Evolutionary conservation across 92 coral and sea anemone species (phyloP), one percentile per base, ranked within the genome.

Genomic region (Palythoa grandis): DNA sequence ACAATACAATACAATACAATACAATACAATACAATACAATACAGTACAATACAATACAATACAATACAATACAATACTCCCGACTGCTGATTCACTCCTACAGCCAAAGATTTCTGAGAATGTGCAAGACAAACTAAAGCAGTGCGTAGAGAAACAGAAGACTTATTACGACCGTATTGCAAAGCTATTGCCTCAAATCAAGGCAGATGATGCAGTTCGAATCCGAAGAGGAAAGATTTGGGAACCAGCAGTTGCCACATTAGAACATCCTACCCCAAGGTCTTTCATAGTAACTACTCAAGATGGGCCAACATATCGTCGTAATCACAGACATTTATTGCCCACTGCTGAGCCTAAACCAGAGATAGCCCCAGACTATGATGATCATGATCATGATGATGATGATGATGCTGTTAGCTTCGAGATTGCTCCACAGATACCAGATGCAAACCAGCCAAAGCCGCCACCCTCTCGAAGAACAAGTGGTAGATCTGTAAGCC

Each of bases 261-360:
- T 68, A 25, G 14, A 77, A 25, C 82, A 56, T 57, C 29, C 73
- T 39, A 67, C 90, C 65, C 88, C 88, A 56, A 80, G 86, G 69
- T 88, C 88, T 43, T 91, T 72, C 19, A 77, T 91, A 71, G 90
- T 88, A 3, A 74, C 85, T 50, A 91, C 90, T 17, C 88, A 74
- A 66, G 72, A 91, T 3, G 94, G 90, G 23, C 79, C 79, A 16
- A 86, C 74, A 22, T 82, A 91, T 68, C 88, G 88, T 24, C 86
- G 86, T 47, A 88, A 88, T 66, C 90, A 86, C 7, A 77, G 77
- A 63, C 82, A 87, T 77, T 79, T 90, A 77, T 43, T 90, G 74
- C 58, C 60, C 20, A 90, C 92, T 77, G 57, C 61, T 67, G 85
- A 90, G 89, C 58, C 86, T n/a, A 82, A 85, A 11, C 86, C 74